Evolutionary conservation across 2,797 vertebrate genomes (phyloP).

Genomic region (Rhinella marina): DNA sequence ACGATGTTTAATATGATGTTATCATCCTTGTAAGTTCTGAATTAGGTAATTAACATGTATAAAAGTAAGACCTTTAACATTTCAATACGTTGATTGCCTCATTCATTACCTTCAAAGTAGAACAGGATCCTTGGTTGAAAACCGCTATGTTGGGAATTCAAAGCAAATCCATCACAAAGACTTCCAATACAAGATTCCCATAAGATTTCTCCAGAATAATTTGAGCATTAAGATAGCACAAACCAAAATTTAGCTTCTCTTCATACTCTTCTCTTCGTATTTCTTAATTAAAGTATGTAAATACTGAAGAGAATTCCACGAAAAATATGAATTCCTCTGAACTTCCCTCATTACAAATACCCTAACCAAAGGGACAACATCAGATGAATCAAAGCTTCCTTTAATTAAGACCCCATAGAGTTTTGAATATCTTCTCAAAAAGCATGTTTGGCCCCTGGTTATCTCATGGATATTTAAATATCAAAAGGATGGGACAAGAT

Average conservation of each 20-base stretch:
- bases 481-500: conserved; percentile 15
- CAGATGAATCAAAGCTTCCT: conserved; percentile 31
- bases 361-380: neutral
- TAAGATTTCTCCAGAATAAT: neutral
- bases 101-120: neutral
- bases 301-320: neutral
- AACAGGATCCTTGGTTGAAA: neutral
- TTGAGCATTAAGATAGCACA: neutral
- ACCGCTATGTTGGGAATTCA: neutral
- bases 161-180: neutral
- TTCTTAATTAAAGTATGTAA: conserved; percentile 2
- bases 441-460: neutral
- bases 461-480: conserved; percentile 31
- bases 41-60: neutral
- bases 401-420: conserved; percentile 25
- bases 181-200: neutral
- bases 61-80: neutral
- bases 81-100: neutral
- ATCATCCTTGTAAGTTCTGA: neutral
- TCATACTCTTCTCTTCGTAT: neutral
- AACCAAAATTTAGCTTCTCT: neutral
- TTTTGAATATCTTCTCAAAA: neutral
- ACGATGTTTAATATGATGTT: neutral
- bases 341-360: neutral
- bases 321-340: neutral